Percentiles rank a stretch among this genome's conserved stretches.
Evolutionary conservation across 2,888 invertebrate species (phyloP).

Genomic region (Apotomis capreana): DNA sequence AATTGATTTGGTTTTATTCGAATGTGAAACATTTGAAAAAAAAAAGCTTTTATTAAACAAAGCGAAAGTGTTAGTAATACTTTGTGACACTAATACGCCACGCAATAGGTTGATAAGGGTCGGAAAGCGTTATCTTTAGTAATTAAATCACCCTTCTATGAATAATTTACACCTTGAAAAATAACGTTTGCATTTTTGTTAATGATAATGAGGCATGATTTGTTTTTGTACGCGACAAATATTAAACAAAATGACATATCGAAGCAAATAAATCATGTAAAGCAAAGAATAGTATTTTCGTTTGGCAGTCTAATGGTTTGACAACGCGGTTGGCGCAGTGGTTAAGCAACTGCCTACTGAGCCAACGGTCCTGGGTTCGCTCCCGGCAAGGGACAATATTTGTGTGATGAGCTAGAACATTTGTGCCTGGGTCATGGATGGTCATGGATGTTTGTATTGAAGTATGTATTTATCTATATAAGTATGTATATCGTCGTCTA

Average conservation of each 20-base stretch:
- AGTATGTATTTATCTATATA: no score
- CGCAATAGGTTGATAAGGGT: slow-evolving; percentile 64
- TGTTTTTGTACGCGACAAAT: slow-evolving; percentile 27
- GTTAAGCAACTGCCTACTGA: no score
- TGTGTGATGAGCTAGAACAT: no score
- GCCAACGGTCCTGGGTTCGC: no score
- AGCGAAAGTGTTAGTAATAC: slow-evolving; percentile 37
- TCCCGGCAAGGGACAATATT: no score
- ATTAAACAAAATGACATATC: neutral
- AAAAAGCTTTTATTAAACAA: slow-evolving; percentile 32
- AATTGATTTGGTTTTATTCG: slow-evolving; percentile 19
- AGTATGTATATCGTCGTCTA: no score
- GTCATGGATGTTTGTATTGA: no score
- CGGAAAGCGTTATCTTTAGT: slow-evolving; percentile 64
- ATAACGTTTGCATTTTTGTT: slow-evolving; percentile 47
- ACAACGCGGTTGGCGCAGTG: no score
- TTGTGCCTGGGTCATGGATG: no score
- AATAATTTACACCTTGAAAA: slow-evolving; percentile 54
- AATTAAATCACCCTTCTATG: slow-evolving; percentile 66
- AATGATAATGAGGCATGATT: slow-evolving; percentile 33
- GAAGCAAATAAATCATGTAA: no score
- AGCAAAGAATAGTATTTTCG: no score
- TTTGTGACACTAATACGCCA: slow-evolving; percentile 69
- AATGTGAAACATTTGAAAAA: slow-evolving; percentile 25
- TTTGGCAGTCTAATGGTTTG: no score